These are phyloP conservation scores for Nasonia vitripennis DNA, from an alignment of 1,140 invertebrate genomes.

Conservation along the genomic window DNA sequence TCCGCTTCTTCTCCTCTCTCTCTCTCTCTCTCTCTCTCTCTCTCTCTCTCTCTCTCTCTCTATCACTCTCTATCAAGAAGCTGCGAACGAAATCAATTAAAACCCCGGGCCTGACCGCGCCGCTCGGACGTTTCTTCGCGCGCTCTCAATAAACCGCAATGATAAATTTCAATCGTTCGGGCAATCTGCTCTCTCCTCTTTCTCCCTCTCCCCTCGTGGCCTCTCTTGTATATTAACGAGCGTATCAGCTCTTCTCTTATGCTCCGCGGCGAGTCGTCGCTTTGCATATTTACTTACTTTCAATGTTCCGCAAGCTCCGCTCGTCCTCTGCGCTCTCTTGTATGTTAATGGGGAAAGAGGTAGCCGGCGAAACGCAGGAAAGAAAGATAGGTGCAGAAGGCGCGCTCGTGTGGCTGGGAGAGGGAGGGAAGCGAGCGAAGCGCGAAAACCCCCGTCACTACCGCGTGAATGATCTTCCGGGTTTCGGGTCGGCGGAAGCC, in stretches of 20 bases:
- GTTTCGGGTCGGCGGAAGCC: constrained; percentile 52
- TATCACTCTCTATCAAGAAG: not conserved
- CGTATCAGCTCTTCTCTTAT: not conserved
- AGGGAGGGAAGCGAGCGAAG: not conserved
- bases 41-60: not conserved
- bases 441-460: constrained; percentile 45
- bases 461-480: constrained; percentile 51
- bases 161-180: constrained; percentile 42
- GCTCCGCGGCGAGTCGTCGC: not conserved
- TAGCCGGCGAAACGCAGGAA: constrained; percentile 41
- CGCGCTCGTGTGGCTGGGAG: not conserved
- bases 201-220: not conserved
- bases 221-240: constrained; percentile 31
- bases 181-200: not conserved
- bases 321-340: too few species aligned
- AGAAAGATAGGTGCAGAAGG: constrained; percentile 35
- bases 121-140: not conserved
- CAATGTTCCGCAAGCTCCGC: not conserved
- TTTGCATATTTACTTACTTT: not conserved
- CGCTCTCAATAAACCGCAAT: constrained; percentile 14
- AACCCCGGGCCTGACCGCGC: not conserved
- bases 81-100: constrained; percentile 30
- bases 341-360: constrained; percentile 55
- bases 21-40: too few species aligned
- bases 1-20: too few species aligned